These are phyloP conservation scores for Gasteruption jaculator DNA, from an alignment of 2,888 invertebrate genomes.

Conservation along the genomic window DNA sequence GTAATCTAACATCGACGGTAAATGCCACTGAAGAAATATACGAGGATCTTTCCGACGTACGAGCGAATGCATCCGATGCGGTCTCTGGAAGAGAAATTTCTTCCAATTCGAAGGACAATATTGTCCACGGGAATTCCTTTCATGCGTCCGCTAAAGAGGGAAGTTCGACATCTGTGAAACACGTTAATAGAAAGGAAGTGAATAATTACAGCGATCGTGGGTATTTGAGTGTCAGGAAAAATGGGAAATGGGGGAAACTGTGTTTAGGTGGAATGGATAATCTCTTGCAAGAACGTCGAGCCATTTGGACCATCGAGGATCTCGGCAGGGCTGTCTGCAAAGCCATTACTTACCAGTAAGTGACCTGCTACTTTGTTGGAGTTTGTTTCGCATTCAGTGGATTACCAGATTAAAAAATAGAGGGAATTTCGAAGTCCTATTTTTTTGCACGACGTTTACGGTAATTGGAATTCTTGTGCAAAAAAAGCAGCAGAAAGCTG, in stretches of 20 bases:
- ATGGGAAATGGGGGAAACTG: constrained; percentile 73
- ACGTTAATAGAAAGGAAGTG: constrained; percentile 31
- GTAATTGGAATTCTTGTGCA: too few relatives aligned
- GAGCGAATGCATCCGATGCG: constrained; percentile 19
- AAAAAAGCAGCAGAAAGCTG: too few relatives aligned
- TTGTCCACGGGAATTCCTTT: constrained; percentile 22
- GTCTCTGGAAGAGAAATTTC: constrained; percentile 36
- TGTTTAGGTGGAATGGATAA: constrained; percentile 67
- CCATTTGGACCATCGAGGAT: constrained; percentile 64
- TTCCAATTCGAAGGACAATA: constrained; percentile 23
- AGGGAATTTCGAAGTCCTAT: too few relatives aligned
- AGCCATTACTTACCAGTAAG: constrained; percentile 72
- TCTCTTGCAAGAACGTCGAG: constrained; percentile 57
- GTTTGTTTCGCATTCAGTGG: background rate
- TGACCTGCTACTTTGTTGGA: constrained; percentile 20
- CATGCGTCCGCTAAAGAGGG: constrained; percentile 23
- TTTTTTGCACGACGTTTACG: too few relatives aligned
- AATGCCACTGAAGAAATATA: constrained; percentile 12
- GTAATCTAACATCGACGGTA: constrained; percentile 12
- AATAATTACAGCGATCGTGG: constrained; percentile 54
- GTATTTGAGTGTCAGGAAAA: constrained; percentile 69
- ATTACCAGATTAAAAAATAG: too few relatives aligned
- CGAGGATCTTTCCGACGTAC: too few relatives aligned
- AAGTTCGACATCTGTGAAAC: constrained; percentile 12
- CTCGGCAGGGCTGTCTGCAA: constrained; percentile 72